A percentile compares a stretch with the other conserved stretches of the same genome.
phyloP scores from a whole-genome alignment of 2,888 invertebrate species.

The Crossocerus cetratus region DNA sequence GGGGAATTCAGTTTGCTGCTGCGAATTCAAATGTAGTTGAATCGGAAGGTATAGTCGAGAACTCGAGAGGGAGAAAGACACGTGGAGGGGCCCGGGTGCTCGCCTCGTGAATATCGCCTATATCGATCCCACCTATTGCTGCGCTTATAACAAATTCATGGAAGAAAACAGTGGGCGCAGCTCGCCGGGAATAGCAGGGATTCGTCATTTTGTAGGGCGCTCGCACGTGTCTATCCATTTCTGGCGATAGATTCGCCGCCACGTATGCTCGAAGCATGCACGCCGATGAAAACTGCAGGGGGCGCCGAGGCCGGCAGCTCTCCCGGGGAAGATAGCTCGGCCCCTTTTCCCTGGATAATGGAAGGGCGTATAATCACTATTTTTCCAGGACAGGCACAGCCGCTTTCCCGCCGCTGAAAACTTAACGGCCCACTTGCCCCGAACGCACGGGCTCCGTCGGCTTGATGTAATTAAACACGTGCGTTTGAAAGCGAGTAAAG shows the following conservation, averaged over 20 bases:
- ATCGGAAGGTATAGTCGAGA: conserved; percentile 2
- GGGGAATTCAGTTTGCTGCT: conserved; percentile 14
- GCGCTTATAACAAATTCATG: conserved; percentile 47
- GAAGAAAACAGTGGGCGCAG: conserved; percentile 29
- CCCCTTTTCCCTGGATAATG: background rate
- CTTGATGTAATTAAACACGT: background rate
- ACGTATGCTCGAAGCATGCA: too few species aligned
- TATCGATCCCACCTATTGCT: conserved; percentile 49
- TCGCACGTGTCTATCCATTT: conserved; percentile 1
- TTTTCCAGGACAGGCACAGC: background rate
- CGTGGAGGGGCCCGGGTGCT: conserved; percentile 23
- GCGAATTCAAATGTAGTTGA: conserved; percentile 36
- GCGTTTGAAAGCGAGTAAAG: background rate
- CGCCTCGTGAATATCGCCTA: conserved; percentile 36
- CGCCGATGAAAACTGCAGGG: too few species aligned
- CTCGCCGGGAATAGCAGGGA: background rate
- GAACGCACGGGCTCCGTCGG: background rate
- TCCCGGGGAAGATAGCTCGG: too few species aligned
- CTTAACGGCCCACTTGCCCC: background rate
- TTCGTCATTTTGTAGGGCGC: background rate
- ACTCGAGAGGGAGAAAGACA: conserved; percentile 36
- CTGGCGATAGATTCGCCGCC: background rate
- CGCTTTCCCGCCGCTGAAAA: background rate
- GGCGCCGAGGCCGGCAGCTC: too few species aligned
- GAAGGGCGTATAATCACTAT: background rate